Conservation (phyloP, 1,140 invertebrate species). For the Drosophila seguyi region DNA sequence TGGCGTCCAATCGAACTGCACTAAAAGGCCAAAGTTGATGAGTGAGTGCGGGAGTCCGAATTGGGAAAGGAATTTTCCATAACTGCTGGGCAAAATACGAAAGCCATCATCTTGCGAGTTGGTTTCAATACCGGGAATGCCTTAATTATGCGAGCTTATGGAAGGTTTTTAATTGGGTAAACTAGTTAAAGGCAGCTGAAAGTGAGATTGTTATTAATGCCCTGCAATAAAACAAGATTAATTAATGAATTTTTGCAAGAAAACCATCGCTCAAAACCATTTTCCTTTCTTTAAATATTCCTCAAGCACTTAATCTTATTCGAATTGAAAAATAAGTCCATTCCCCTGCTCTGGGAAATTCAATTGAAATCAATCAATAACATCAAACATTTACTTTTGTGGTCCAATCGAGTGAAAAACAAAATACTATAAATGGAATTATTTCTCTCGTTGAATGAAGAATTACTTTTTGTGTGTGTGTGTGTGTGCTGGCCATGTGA, state of each 20-base stretch:
- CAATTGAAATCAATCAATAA: slow-evolving; percentile 27
- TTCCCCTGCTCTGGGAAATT: neutral
- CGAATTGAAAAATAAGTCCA: slow-evolving; percentile 28
- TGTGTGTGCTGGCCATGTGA: slow-evolving; percentile 4
- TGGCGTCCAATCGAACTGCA: slow-evolving; percentile 17
- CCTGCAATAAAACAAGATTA: neutral
- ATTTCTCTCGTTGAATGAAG: slow-evolving; percentile 16
- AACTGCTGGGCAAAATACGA: neutral
- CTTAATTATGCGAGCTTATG: neutral
- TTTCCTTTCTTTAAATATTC: slow-evolving; percentile 3
- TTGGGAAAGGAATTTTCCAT: slow-evolving; percentile 1
- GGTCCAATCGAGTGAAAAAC: slow-evolving; percentile 30
- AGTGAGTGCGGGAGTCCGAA: neutral
- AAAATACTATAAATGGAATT: slow-evolving; percentile 44
- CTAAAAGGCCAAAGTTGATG: slow-evolving; percentile 34
- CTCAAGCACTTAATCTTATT: slow-evolving; percentile 3
- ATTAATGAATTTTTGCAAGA: neutral
- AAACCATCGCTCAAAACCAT: neutral
- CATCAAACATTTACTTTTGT: slow-evolving; percentile 34
- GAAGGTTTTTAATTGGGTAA: neutral
- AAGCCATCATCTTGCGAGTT: neutral
- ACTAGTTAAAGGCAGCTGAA: neutral
- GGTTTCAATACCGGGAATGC: neutral
- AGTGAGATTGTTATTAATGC: neutral
- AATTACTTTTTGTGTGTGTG: slow-evolving; percentile 3